Evolutionary conservation across 2,113 vertebrate species (phyloP), one percentile per base, ranked within the genome.

Genomic region (Clinocottus analis): DNA sequence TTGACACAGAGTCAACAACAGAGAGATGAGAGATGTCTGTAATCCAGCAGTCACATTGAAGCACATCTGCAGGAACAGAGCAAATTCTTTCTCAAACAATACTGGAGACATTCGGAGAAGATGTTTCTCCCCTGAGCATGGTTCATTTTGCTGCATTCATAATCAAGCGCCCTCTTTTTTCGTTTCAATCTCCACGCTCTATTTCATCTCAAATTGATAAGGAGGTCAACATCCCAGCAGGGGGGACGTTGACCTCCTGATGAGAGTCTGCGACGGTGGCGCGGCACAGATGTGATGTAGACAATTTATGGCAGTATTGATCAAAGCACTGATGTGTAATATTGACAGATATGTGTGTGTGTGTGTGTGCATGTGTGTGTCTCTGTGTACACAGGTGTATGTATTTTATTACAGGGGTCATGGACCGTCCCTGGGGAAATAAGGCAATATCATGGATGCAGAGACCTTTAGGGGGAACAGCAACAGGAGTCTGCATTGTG

Each of bases 391-490:
- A 79, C 67, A 70, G 56, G 43, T 85, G 67, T 79, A 25, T 75
- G 59, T 65, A 23, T 80, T 62, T 85, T 71, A 86, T 86, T 80
- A 78, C 56, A 82, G 58, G 25, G 85, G 85, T 87, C 88, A 85
- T 0, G 60, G 71, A 25, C 39, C 23, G 16, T 75, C 91, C 55
- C 72, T 16, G 64, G 90, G 90, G 92, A 93, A 92, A 93, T 93
- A 82, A 87, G 80, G 65, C 49, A 47, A 67, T 37, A 83, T 85
- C 61, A 80, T 83, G 76, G 60, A 84, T 75, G 82, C 55, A 55
- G 66, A 65, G 64, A 60, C 53, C 70, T 79, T 79, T 27, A 55
- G 17, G 47, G 41, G 83, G 49, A 74, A 85, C 31, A 60, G 77
- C 75, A 83, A 86, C 86, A 90, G 75, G 86, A 71, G 61, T 37